Percentiles rank a stretch among this genome's conserved stretches.
These are phyloP conservation scores for Drosophila sordidapex DNA, from an alignment of 2,888 invertebrate species.

Conservation along the genomic window DNA sequence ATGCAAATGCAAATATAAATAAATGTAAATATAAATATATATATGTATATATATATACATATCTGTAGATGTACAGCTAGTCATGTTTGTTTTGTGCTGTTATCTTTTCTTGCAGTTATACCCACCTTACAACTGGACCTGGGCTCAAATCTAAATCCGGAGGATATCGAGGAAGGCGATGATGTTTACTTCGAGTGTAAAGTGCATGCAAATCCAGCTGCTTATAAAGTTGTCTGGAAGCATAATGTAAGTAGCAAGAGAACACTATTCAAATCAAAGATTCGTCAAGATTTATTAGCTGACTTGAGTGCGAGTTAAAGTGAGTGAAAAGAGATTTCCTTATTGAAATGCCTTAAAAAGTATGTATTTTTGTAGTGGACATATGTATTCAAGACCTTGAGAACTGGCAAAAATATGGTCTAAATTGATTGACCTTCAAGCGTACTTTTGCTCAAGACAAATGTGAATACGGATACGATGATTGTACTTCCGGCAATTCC, in stretches of 20 bases:
- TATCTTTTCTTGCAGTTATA: slow-evolving; percentile 85
- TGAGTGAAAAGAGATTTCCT: background rate
- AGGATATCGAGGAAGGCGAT: slow-evolving; percentile 92
- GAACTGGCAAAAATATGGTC: background rate
- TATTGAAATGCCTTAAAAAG: slow-evolving; percentile 1
- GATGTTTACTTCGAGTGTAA: slow-evolving; percentile 93
- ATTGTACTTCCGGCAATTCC: slow-evolving; percentile 67
- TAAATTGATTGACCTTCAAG: slow-evolving; percentile 58
- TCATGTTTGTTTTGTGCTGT: slow-evolving; percentile 26
- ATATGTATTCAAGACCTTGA: background rate
- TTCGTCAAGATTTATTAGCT: slow-evolving; percentile 43
- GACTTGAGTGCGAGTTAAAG: background rate
- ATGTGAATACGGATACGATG: slow-evolving; percentile 34
- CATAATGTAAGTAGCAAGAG: slow-evolving; percentile 89
- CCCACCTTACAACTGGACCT: slow-evolving; percentile 89
- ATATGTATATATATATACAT: background rate
- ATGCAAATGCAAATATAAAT: slow-evolving; percentile 13
- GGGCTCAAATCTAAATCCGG: slow-evolving; percentile 91
- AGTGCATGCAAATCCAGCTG: slow-evolving; percentile 91
- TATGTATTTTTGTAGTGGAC: no score
- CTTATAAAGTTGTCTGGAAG: slow-evolving; percentile 92
- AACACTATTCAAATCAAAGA: slow-evolving; percentile 29
- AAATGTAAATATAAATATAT: background rate
- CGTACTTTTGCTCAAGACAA: slow-evolving; percentile 43
- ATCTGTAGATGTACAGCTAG: slow-evolving; percentile 4